These are phyloP conservation scores for Porites lutea DNA, from an alignment of 64 coral and sea anemone species.

Conservation along the genomic window DNA sequence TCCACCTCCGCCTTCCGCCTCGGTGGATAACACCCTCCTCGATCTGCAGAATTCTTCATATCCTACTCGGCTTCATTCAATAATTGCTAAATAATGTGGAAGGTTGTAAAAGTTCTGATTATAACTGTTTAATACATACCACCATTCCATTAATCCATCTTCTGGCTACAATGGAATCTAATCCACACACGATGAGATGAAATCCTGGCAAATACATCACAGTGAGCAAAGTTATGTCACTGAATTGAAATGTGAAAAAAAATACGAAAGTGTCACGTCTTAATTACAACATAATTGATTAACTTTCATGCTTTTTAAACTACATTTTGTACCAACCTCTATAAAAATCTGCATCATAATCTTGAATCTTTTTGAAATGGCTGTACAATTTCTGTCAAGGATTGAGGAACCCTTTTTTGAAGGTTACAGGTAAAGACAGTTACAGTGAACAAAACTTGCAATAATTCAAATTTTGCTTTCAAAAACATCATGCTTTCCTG, in stretches of 20 bases:
- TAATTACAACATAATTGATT: background rate
- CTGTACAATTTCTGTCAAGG: constrained; percentile 43
- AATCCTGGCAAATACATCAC: constrained; percentile 62
- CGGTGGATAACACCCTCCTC: too few species aligned
- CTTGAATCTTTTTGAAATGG: constrained; percentile 98
- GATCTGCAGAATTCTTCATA: too few species aligned
- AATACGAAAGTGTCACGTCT: background rate
- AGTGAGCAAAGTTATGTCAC: background rate
- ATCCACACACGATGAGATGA: constrained; percentile 95
- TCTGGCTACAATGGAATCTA: constrained; percentile 95
- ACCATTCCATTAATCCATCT: constrained; percentile 99
- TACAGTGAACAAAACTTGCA: background rate
- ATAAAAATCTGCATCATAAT: constrained; percentile 96
- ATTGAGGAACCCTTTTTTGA: background rate
- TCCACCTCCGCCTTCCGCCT: too few species aligned
- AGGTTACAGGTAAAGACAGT: background rate
- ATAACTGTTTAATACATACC: constrained; percentile 24
- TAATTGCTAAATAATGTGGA: too few species aligned
- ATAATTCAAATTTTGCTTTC: too few species aligned
- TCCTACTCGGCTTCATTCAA: too few species aligned
- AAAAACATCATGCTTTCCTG: too few species aligned
- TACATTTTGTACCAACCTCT: constrained; percentile 58
- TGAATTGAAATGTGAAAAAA: background rate
- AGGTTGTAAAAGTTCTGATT: background rate
- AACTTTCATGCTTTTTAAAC: background rate